Conservation (phyloP, 2,113 vertebrate genomes). For the Antennarius striatus region DNA sequence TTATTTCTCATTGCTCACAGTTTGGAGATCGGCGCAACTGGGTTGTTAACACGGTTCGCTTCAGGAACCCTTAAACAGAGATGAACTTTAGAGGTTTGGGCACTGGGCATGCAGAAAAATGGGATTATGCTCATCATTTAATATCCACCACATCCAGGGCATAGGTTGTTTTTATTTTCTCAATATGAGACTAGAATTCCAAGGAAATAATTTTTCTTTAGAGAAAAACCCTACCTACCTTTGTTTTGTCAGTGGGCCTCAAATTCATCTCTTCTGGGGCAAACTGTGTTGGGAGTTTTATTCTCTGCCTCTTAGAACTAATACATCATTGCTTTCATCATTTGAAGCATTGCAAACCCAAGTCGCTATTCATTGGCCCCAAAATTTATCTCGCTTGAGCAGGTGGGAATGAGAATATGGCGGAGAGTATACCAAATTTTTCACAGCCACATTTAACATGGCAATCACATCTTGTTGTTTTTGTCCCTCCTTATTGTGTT, state of each 20-base stretch:
- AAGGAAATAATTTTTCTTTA: slow-evolving; percentile 29
- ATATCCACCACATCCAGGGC: too few relatives aligned
- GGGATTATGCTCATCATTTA: background rate
- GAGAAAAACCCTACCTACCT: slow-evolving; percentile 12
- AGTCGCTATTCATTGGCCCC: slow-evolving; percentile 53
- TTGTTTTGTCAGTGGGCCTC: slow-evolving; percentile 20
- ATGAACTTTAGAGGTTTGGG: slow-evolving; percentile 36
- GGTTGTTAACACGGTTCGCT: slow-evolving; percentile 39
- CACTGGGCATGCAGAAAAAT: background rate
- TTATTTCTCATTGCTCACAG: slow-evolving; percentile 36
- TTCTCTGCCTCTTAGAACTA: slow-evolving; percentile 42
- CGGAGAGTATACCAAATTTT: slow-evolving; percentile 34
- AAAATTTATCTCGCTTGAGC: slow-evolving; percentile 66
- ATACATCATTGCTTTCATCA: slow-evolving; percentile 63
- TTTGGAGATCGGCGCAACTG: slow-evolving; percentile 31
- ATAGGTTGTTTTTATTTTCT: too few relatives aligned
- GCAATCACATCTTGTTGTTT: slow-evolving; percentile 42
- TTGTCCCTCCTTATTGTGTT: slow-evolving; percentile 44
- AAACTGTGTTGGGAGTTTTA: slow-evolving; percentile 38
- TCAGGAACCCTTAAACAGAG: slow-evolving; percentile 40
- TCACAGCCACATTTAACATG: slow-evolving; percentile 52
- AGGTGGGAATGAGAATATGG: slow-evolving; percentile 57
- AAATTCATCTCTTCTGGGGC: slow-evolving; percentile 49
- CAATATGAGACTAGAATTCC: slow-evolving; percentile 13
- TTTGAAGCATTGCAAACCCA: slow-evolving; percentile 52